A percentile compares a stretch with the other conserved stretches of the same genome.
Evolutionary conservation across 2,113 vertebrate species (phyloP).

Genomic region (Ptilonorhynchus violaceus): DNA sequence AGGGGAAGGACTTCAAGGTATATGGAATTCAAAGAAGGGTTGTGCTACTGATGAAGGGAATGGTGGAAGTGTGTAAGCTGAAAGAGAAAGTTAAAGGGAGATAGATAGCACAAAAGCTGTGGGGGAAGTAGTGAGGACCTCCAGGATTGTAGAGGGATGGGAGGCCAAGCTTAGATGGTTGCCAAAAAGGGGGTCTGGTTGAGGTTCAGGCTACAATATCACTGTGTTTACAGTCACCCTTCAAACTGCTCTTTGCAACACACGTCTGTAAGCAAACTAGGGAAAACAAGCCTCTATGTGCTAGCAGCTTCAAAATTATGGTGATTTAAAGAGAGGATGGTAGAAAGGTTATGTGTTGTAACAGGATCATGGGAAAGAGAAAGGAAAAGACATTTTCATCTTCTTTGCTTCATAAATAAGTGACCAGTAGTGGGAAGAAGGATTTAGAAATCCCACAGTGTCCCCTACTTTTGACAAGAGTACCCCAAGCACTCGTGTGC

Average conservation of each 20-base stretch:
- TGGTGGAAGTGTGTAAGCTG: not conserved
- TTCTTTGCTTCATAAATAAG: not conserved
- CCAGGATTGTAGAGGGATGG: not conserved
- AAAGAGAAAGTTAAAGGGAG: not conserved
- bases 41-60: not conserved
- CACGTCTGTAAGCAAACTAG: not conserved
- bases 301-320: not conserved
- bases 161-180: not conserved
- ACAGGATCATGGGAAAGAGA: not conserved
- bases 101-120: not conserved
- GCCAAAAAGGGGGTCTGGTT: not conserved
- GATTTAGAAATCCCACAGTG: not conserved
- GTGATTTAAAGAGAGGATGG: not conserved
- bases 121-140: not conserved
- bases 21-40: not conserved
- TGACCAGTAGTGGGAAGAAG: not conserved
- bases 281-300: not conserved
- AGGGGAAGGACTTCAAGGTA: not conserved
- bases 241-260: not conserved
- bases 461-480: not conserved
- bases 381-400: not conserved
- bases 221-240: not conserved
- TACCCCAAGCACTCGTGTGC: not conserved
- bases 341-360: not conserved
- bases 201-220: not conserved